Evolutionary conservation across 2,888 invertebrate species (phyloP).

Genomic region (Exocentrus adspersus): DNA sequence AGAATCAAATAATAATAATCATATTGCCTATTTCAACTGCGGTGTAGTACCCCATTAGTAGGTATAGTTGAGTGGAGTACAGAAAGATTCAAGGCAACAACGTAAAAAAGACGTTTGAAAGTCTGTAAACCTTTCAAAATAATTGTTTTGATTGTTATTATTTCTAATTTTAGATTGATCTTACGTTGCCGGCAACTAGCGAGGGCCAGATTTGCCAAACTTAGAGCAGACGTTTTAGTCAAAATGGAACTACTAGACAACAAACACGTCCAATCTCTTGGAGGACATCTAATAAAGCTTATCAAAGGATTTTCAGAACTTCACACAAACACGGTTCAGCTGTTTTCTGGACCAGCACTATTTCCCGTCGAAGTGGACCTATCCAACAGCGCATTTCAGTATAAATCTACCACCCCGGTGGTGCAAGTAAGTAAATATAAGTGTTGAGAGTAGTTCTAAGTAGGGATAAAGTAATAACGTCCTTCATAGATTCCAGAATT

Average conservation of each 20-base stretch:
- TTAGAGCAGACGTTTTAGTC: conserved; percentile 91
- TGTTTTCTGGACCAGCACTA: conserved; percentile 79
- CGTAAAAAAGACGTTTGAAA: no score
- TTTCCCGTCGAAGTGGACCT: conserved; percentile 98
- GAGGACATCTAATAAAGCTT: conserved; percentile 83
- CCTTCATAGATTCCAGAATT: no score
- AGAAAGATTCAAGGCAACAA: no score
- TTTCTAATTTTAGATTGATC: conserved; percentile 73
- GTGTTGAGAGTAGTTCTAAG: no score
- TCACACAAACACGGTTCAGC: conserved; percentile 70
- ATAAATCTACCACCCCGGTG: conserved; percentile 73
- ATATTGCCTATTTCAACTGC: no score
- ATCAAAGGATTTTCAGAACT: conserved; percentile 80
- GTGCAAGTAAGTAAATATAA: conserved; percentile 58
- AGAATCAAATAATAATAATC: no score
- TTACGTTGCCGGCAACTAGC: conserved; percentile 97
- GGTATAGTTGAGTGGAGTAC: no score
- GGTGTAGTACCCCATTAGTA: no score
- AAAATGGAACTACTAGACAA: conserved; percentile 97
- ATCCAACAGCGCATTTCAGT: conserved; percentile 91
- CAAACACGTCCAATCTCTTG: conserved; percentile 97
- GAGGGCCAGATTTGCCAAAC: conserved; percentile 81
- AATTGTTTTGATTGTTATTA: no score
- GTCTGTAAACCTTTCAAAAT: no score
- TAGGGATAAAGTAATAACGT: no score